Base-by-base conservation (phyloP, 2,797 vertebrate genomes). In the Epinephelus coioides region DNA sequence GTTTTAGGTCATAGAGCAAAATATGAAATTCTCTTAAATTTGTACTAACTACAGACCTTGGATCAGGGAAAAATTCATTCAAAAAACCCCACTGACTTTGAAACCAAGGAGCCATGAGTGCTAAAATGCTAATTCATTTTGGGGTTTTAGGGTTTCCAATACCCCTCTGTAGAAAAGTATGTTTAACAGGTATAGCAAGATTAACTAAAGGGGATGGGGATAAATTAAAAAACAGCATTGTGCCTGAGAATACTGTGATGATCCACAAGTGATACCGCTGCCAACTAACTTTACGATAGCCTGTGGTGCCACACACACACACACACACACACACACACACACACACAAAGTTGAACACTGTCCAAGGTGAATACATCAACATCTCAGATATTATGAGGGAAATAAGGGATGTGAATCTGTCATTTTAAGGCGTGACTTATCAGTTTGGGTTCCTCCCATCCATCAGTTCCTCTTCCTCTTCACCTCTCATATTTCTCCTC, bases 381-480 rank as follows among this genome's bases (percentile, higher is more conserved):
- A 15, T 43, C 19, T 55, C 15, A 44, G 30, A 46, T 46, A 27
- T 61, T 56, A 44, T 65, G 25, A 50, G n/a, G 21, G 23, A 66
- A 77, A 73, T 49, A 38, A 63, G 9, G 14, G 10, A 14, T 53
- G 15, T 44, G 40, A 78, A 66, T 74, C 27, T 67, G 43, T 56
- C 49, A 60, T 51, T 55, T 83, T 51, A 68, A 74, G 55, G 54
- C 43, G 55, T 55, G 13, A 54, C 53, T 47, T 54, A 50, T 43
- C 53, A 56, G 34, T 23, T 60, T 77, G 38, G 60, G 66, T 79
- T 34, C n/a, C 25, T 27, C 73, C 46, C 50, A 53, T 73, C 23
- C 23, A 43, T 81, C 73, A 79, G 34, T 53, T 60, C 6, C 40
- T 57, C 61, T 57, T 63, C 40, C n/a, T 74, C 21, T 68, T 14